Evolutionary conservation across 2,113 vertebrate species (phyloP).

Genomic region (Desmodus rotundus): DNA sequence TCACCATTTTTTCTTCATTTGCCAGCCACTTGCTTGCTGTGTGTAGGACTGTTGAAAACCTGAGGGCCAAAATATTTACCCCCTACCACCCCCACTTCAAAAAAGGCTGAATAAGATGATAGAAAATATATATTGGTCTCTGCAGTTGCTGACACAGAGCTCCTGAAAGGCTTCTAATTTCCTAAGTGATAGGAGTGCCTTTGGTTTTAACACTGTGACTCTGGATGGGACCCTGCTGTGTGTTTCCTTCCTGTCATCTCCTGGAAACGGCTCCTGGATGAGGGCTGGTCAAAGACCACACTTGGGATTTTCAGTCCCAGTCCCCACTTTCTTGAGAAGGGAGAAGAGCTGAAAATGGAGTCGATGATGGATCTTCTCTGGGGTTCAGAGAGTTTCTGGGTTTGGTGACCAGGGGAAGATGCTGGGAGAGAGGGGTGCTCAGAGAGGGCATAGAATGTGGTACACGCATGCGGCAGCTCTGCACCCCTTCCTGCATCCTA

Average conservation of each 20-base stretch:
- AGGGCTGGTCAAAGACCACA: neutral
- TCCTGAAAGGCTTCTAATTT: neutral
- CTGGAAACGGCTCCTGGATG: neutral
- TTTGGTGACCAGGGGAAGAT: neutral
- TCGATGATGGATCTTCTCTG: neutral
- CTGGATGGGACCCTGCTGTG: neutral
- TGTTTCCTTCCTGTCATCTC: neutral
- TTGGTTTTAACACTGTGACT: neutral
- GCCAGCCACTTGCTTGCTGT: neutral
- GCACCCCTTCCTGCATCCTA: too few species aligned
- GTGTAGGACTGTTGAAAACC: neutral
- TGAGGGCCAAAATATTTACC: neutral
- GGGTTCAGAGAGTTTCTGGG: neutral
- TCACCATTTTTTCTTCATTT: neutral
- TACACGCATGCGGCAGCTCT: neutral
- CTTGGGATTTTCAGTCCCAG: neutral
- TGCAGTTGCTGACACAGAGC: neutral
- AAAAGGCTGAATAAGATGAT: neutral
- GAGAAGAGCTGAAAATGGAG: neutral
- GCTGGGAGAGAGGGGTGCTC: neutral
- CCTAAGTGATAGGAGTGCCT: too few species aligned
- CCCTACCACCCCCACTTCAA: neutral
- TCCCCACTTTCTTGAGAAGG: neutral
- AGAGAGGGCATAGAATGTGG: neutral
- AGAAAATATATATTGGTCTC: neutral